phyloP scores from a whole-genome alignment of 53 echinoderm and acorn worm genomes.

The Patiria pectinifera region DNA sequence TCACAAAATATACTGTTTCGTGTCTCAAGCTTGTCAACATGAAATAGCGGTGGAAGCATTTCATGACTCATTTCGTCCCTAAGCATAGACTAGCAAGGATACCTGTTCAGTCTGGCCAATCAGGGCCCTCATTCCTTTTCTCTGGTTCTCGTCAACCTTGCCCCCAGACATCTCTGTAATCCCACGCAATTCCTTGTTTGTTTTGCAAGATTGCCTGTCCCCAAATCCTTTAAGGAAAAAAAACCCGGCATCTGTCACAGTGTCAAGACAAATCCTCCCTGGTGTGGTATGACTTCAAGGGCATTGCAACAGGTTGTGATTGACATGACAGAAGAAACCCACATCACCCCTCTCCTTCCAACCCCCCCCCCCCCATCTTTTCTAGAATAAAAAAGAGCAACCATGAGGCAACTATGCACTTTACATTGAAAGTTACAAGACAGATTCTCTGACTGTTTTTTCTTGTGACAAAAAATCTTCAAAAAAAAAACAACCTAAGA shows the following conservation, averaged over 20 bases:
- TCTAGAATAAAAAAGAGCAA: too few relatives aligned
- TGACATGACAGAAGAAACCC: neutral
- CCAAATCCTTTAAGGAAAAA: neutral
- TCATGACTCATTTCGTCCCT: neutral
- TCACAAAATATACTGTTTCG: neutral
- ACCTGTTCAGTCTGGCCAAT: neutral
- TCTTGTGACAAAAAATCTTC: too few relatives aligned
- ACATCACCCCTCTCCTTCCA: neutral
- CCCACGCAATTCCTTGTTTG: neutral
- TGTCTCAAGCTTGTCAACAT: neutral
- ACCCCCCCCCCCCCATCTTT: too few relatives aligned
- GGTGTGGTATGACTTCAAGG: neutral
- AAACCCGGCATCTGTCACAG: constrained; percentile 17
- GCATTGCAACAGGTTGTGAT: neutral
- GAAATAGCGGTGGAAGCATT: neutral
- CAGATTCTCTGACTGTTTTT: too few relatives aligned
- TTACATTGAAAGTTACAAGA: too few relatives aligned
- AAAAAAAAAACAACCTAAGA: too few relatives aligned
- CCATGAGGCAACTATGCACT: too few relatives aligned
- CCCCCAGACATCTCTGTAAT: neutral
- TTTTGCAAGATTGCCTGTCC: neutral
- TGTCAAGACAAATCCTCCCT: neutral
- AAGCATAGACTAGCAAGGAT: neutral
- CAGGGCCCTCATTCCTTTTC: neutral
- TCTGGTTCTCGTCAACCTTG: constrained; percentile 4